These are phyloP conservation scores for Leucophenga maculata DNA, from an alignment of 2,888 invertebrate genomes.

Conservation along the genomic window DNA sequence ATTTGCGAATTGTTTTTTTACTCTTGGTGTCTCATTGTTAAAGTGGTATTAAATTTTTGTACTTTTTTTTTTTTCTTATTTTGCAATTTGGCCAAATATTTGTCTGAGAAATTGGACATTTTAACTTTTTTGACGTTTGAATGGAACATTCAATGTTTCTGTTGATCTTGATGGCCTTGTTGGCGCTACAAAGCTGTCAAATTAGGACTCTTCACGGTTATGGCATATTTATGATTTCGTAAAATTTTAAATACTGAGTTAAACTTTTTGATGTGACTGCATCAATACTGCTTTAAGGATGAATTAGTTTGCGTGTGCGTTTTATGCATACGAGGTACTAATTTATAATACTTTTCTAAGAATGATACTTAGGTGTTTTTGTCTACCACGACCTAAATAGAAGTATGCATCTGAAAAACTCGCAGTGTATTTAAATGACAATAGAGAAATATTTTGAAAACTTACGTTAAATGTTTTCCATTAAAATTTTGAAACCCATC, in stretches of 20 bases:
- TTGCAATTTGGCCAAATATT: constrained; percentile 9
- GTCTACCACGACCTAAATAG: no score
- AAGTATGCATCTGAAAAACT: no score
- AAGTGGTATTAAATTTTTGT: constrained; percentile 15
- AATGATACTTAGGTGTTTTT: no score
- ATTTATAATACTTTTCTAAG: no score
- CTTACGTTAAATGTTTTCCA: no score
- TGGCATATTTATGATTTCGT: constrained; percentile 3
- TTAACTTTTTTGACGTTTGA: constrained; percentile 36
- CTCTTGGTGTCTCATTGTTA: constrained; percentile 30
- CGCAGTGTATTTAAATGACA: no score
- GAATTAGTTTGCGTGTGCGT: no score
- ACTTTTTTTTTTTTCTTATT: constrained; percentile 24
- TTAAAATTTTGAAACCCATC: no score
- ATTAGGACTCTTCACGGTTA: constrained; percentile 62
- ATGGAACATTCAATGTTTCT: constrained; percentile 32
- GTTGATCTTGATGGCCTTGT: constrained; percentile 32
- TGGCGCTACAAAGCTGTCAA: constrained; percentile 65
- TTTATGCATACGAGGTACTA: no score
- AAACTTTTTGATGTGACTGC: no score
- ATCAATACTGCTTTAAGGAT: no score
- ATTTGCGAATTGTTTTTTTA: constrained; percentile 34
- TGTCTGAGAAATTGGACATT: constrained; percentile 43
- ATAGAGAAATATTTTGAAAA: no score
- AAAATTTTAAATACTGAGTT: not conserved